Evolutionary conservation across 2,113 vertebrate genomes (phyloP), one percentile per base, ranked within the genome.

Genomic region (Prionailurus viverrinus): DNA sequence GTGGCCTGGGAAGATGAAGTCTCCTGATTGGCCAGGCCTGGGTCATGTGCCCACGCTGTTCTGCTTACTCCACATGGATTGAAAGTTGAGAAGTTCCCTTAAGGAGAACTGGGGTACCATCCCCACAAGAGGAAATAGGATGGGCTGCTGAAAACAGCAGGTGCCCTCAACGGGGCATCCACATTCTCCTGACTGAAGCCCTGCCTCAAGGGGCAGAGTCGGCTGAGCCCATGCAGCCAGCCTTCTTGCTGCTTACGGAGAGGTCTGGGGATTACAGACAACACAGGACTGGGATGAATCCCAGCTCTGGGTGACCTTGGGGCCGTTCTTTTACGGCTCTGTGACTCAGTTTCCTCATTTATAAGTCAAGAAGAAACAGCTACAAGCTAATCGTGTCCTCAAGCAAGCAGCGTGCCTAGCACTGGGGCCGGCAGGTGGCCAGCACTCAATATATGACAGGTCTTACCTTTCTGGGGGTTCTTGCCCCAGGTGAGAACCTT

Each of bases 261-360:
- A 63, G 82, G 13, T 86, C 68, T 48, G 65, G 36, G 7, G 68
- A 36, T 48, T 14, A n/a, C 7, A 55, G 41, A 5, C 39, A 23
- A 21, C 0, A 0, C 12, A 36, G 78, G 19, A 11, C 19, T 21
- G 21, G 41, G 48, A 27, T 33, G n/a, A 58, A 19, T 45, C 19
- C 71, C 11, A 36, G 66, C 29, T 68, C 73, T 80, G 18, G 6
- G 63, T 27, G 66, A 73, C 7, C 85, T 65, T 55, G n/a, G 53
- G 55, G 29, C 61, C 23, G 15, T 58, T 73, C 41, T 58, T 76
- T 82, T 39, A 61, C 41, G 2, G 55, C 69, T n/a, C 33, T 14
- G 16, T 5, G 61, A 48, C 48, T 93, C 27, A 5, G 55, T 55
- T 61, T 91, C 33, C 36, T 88, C 29, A 3, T 39, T 31, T 41